Percentiles rank a stretch among this genome's conserved stretches.
Evolutionary conservation across 2,888 invertebrate species (phyloP).

Genomic region (Gasteruption jaculator): DNA sequence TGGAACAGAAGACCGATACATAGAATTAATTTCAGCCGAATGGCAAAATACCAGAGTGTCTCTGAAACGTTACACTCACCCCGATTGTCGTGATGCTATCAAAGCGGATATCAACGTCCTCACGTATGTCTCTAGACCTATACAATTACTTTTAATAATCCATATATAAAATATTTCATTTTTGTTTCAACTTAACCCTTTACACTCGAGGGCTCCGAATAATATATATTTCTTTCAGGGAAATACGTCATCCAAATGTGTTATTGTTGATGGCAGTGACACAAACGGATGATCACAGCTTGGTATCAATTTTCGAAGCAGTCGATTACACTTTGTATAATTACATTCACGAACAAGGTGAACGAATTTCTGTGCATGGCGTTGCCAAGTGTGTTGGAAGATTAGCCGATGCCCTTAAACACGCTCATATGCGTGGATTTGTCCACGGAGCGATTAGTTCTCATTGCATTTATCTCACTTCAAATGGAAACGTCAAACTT

Average conservation of each 20-base stretch:
- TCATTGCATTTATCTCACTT: slow-evolving; percentile 38
- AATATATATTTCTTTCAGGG: slow-evolving; percentile 22
- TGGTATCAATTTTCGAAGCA: slow-evolving; percentile 40
- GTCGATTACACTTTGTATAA: slow-evolving; percentile 40
- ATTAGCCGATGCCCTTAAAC: slow-evolving; percentile 37
- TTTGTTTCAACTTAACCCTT: neutral
- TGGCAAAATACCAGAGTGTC: slow-evolving; percentile 41
- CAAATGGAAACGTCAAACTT: slow-evolving; percentile 36
- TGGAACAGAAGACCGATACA: slow-evolving; percentile 40
- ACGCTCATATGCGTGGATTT: slow-evolving; percentile 40
- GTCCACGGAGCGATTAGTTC: slow-evolving; percentile 40
- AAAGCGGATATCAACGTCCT: slow-evolving; percentile 38
- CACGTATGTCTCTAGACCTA: slow-evolving; percentile 33
- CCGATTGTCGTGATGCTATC: slow-evolving; percentile 34
- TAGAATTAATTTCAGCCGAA: slow-evolving; percentile 39
- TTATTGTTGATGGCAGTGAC: slow-evolving; percentile 40
- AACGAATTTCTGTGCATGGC: slow-evolving; percentile 36
- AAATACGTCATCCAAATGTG: slow-evolving; percentile 41
- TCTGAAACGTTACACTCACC: slow-evolving; percentile 35
- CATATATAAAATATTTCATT: neutral
- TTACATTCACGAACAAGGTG: slow-evolving; percentile 40
- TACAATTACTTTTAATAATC: neutral
- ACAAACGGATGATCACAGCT: slow-evolving; percentile 32
- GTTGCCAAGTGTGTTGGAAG: slow-evolving; percentile 35
- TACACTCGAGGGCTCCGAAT: neutral